Evolutionary conservation across 2,797 vertebrate genomes (phyloP), one percentile per base, ranked within the genome.

Genomic region (Kryptolebias ocellatus): DNA sequence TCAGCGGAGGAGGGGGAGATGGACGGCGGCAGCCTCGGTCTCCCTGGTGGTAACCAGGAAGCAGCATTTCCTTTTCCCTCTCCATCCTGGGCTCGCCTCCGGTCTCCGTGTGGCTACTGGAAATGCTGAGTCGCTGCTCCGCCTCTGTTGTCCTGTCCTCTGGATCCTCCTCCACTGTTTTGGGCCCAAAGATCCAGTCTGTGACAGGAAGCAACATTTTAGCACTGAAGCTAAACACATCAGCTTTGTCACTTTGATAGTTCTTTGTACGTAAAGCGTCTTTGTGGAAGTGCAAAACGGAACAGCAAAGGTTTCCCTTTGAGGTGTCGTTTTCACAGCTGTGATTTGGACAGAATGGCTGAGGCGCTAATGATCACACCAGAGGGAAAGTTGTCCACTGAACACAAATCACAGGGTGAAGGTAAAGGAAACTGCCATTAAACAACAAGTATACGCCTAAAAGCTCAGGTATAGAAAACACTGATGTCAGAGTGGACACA

Each of bases 141-240:
- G 82, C 83, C 49, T 80, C 84, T 55, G 53, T 47, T 58, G 16
- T 24, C 1, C 66, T 82, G 50, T 60, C 72, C 69, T 91, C 88
- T 59, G 72, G 69, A 45, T 87, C 84, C 53, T 80, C 82, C 53
- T 84, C 88, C 17, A 74, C 49, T 46, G 80, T 54, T 87, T 90
- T 92, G 37, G 90, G 90, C 53, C 90, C 92, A 70, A 92, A 76
- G 37, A 92, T 71, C 73, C 89, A 93, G 70, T 94, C 93, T 93
- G 83, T 63, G 8, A 60, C 17, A 34, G 12, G 29, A 5, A 55
- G 42, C 8, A 31, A 55, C 0, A 1, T 42, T 42, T 42, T 42
- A 14, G 39, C 11, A 42, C 11, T 16, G 0, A 72, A 28, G 51
- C 39, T 39, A 24, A 24, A 24, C 20, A 24, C 20, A 12, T 42